Evolutionary conservation across 2,113 vertebrate species (phyloP).

Genomic region (Reinhardtius hippoglossoides): DNA sequence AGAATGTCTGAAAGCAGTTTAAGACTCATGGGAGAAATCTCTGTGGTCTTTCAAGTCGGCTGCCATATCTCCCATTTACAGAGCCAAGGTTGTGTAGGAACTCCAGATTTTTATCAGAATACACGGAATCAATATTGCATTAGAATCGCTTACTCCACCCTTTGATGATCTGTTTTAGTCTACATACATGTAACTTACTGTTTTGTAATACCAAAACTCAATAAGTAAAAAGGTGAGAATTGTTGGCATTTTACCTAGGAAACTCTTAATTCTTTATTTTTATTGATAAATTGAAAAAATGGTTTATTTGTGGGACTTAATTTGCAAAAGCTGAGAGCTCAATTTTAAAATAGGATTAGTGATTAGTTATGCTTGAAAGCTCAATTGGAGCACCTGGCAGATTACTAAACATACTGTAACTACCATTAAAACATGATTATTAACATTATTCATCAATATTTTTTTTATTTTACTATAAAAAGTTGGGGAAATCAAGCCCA

Average conservation of each 20-base stretch:
- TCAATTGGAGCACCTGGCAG: neutral
- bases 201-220: neutral
- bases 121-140: neutral
- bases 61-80: neutral
- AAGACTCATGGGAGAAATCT: too few relatives aligned
- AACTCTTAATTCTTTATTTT: neutral
- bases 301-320: neutral
- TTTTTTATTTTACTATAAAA: neutral
- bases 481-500: neutral
- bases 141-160: neutral
- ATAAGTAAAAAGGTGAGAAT: neutral
- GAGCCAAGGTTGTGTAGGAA: neutral
- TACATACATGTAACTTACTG: neutral
- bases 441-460: neutral
- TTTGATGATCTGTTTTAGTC: neutral
- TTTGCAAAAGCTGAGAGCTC: neutral
- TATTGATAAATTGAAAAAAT: neutral
- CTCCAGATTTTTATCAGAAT: too few relatives aligned
- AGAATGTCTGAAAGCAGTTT: too few relatives aligned
- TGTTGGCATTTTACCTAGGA: neutral
- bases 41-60: too few relatives aligned
- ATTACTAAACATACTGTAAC: slow-evolving; percentile 4
- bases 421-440: slow-evolving; percentile 6
- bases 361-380: neutral
- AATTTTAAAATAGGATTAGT: neutral